phyloP scores from a whole-genome alignment of 2,113 vertebrate genomes.

The Tonatia bakeri region DNA sequence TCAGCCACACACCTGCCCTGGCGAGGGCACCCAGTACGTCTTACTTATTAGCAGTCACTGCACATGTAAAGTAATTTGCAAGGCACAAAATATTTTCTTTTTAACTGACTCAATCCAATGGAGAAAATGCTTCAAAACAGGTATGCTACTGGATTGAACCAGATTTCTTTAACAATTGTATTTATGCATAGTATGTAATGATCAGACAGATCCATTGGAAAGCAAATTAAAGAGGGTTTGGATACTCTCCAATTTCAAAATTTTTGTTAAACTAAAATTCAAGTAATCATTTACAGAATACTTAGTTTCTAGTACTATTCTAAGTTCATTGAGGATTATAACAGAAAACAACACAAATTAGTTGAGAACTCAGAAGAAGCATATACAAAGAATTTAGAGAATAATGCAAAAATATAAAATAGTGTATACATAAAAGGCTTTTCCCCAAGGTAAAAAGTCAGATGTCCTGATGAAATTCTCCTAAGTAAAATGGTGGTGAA shows the following conservation, averaged over 20 bases:
- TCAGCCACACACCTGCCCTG: neutral
- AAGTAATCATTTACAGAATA: neutral
- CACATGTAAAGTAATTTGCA: neutral
- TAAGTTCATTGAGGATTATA: neutral
- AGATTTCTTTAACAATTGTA: neutral
- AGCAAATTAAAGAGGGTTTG: neutral
- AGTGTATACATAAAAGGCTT: neutral
- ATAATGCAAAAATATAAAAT: neutral
- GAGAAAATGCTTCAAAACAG: neutral
- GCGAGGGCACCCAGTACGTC: too few species aligned
- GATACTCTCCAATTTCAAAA: neutral
- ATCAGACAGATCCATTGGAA: neutral
- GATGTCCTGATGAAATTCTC: neutral
- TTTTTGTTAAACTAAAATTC: neutral
- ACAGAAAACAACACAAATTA: neutral
- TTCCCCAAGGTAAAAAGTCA: neutral
- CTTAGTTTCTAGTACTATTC: neutral
- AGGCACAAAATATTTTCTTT: neutral
- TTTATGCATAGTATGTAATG: neutral
- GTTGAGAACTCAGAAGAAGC: neutral
- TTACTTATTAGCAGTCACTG: neutral
- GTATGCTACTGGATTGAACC: neutral
- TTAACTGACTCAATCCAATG: neutral
- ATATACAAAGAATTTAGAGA: neutral
- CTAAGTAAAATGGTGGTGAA: neutral